Evolutionary conservation across 2,113 vertebrate genomes (phyloP).

Genomic region (Embiotoca jacksoni): DNA sequence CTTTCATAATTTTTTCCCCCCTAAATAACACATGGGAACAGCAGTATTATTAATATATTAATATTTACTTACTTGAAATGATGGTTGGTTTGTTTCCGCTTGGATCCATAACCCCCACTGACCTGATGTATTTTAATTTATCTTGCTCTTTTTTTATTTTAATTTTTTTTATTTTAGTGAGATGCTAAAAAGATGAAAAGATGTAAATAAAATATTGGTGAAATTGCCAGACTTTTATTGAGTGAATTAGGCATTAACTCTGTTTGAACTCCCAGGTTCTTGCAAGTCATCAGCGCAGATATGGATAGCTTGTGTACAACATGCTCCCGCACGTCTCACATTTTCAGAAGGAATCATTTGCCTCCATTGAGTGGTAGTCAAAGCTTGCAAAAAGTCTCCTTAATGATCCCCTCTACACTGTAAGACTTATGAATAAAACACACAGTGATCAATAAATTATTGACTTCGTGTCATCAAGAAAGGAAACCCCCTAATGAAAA

Average conservation of each 20-base stretch:
- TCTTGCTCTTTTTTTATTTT: neutral
- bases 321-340: conserved; percentile 63
- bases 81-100: too few relatives aligned
- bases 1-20: too few relatives aligned
- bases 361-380: conserved; percentile 65
- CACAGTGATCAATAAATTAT: conserved; percentile 76
- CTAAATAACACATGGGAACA: too few relatives aligned
- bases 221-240: neutral
- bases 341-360: conserved; percentile 70
- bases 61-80: too few relatives aligned
- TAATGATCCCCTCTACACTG: conserved; percentile 71
- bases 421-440: conserved; percentile 81
- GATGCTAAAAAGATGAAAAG: neutral
- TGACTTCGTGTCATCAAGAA: conserved; percentile 75
- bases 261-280: conserved; percentile 36
- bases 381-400: conserved; percentile 63
- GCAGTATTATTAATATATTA: too few relatives aligned
- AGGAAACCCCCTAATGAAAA: conserved; percentile 75
- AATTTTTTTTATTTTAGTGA: too few relatives aligned
- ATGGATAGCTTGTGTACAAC: conserved; percentile 29
- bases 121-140: too few relatives aligned
- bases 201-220: neutral
- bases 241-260: neutral
- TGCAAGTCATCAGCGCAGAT: conserved; percentile 39
- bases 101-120: too few relatives aligned